phyloP scores from a whole-genome alignment of 2,888 invertebrate species.

The Eurytoma californica region DNA sequence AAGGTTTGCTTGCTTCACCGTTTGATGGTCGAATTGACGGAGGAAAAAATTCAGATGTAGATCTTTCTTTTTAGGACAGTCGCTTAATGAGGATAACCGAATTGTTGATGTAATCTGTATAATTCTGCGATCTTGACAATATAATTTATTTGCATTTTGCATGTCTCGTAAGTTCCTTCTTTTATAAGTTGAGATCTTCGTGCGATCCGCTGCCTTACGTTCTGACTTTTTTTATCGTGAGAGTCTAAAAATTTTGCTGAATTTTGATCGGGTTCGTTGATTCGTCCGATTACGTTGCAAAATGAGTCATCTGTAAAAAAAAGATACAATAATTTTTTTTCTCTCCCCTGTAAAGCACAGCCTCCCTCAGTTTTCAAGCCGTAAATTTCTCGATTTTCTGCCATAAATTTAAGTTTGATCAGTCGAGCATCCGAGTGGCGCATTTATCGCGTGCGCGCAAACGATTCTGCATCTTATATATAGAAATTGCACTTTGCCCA shows the following conservation, averaged over 20 bases:
- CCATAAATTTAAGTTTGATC: slow-evolving; percentile 44
- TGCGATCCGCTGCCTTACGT: slow-evolving; percentile 6
- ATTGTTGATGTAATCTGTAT: background rate
- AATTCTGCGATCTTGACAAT: background rate
- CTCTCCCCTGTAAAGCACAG: background rate
- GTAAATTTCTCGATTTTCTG: slow-evolving; percentile 29
- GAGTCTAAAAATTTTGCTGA: background rate
- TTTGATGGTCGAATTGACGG: background rate
- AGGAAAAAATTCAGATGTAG: background rate
- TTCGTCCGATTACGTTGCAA: slow-evolving; percentile 26
- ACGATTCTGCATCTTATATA: slow-evolving; percentile 22
- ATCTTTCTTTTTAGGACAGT: background rate
- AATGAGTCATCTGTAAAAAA: background rate
- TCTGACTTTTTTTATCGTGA: background rate
- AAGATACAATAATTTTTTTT: slow-evolving; percentile 10
- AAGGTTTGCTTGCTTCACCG: background rate
- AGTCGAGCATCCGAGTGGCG: slow-evolving; percentile 13
- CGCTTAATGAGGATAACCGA: background rate
- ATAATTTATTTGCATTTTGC: slow-evolving; percentile 9
- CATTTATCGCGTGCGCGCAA: slow-evolving; percentile 25
- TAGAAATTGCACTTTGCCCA: slow-evolving; percentile 13
- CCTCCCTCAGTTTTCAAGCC: background rate
- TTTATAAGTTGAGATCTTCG: slow-evolving; percentile 13
- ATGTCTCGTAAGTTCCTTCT: slow-evolving; percentile 18
- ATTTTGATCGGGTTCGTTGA: slow-evolving; percentile 27